Percentiles rank a stretch among this genome's conserved stretches.
phyloP scores from a whole-genome alignment of 2,113 vertebrate species.

The Amphiprion percula region DNA sequence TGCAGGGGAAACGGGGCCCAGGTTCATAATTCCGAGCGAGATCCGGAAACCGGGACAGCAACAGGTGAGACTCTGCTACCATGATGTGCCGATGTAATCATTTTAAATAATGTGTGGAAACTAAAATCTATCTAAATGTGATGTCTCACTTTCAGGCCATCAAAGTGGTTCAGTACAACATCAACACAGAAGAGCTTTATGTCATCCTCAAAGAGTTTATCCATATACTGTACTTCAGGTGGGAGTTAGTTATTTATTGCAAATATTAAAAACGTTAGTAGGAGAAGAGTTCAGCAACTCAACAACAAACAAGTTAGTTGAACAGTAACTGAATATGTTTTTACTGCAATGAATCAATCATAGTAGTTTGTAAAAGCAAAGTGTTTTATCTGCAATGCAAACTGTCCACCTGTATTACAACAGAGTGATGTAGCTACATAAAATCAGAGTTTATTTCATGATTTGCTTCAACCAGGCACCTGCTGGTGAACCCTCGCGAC shows the following conservation, averaged over 20 bases:
- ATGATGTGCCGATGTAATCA: not conserved
- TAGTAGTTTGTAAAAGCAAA: not conserved
- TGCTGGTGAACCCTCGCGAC: constrained; percentile 97
- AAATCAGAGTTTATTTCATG: not conserved
- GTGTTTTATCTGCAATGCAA: not conserved
- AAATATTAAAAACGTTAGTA: not conserved
- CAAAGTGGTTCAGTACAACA: constrained; percentile 96
- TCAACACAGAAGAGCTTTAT: constrained; percentile 98
- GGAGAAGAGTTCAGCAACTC: no score
- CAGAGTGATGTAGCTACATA: not conserved
- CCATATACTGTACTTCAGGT: constrained; percentile 98
- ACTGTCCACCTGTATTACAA: not conserved
- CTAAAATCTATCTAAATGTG: not conserved
- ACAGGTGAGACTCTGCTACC: constrained; percentile 71
- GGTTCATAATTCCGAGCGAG: constrained; percentile 98
- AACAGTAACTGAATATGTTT: not conserved
- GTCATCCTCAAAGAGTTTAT: constrained; percentile 97
- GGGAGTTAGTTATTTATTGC: constrained; percentile 2
- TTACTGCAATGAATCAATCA: not conserved
- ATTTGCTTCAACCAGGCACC: constrained; percentile 84
- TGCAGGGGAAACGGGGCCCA: constrained; percentile 97
- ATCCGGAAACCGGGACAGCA: constrained; percentile 89
- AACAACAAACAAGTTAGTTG: not conserved
- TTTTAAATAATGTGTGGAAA: not conserved
- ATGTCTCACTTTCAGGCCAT: constrained; percentile 84